These are phyloP conservation scores for Empis stercorea DNA, from an alignment of 2,888 invertebrate genomes.

Conservation along the genomic window DNA sequence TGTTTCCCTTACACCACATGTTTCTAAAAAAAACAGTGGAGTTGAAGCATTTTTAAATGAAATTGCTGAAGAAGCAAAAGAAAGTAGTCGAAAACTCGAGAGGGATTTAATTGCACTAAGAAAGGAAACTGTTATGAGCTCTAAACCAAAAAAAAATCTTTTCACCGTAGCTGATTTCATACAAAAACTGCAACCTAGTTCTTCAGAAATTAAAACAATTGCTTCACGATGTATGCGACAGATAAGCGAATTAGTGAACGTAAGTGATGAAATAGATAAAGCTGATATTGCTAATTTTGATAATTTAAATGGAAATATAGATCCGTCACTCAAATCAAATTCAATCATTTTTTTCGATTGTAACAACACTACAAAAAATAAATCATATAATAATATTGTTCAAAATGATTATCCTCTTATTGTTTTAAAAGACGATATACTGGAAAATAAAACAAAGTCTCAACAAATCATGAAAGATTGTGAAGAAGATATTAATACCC, in stretches of 20 bases:
- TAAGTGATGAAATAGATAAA: conserved; percentile 29
- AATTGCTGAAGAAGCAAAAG: conserved; percentile 61
- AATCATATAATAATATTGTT: conserved; percentile 9
- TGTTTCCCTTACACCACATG: conserved; percentile 36
- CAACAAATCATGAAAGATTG: conserved; percentile 31
- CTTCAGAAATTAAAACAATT: conserved; percentile 39
- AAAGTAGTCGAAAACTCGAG: conserved; percentile 57
- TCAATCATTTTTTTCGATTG: conserved; percentile 7
- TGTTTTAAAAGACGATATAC: conserved; percentile 6
- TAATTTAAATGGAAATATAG: conserved; percentile 22
- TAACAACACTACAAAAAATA: conserved; percentile 13
- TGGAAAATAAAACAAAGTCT: neutral
- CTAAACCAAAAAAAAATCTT: conserved; percentile 16
- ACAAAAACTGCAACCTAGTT: conserved; percentile 41
- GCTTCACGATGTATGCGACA: conserved; percentile 38
- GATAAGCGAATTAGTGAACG: conserved; percentile 24
- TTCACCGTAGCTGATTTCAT: conserved; percentile 21
- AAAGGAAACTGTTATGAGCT: conserved; percentile 28
- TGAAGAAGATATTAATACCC: conserved; percentile 17
- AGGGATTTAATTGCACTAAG: conserved; percentile 48
- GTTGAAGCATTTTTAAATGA: conserved; percentile 60
- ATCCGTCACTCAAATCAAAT: conserved; percentile 24
- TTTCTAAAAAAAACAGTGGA: conserved; percentile 38
- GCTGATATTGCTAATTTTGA: conserved; percentile 35
- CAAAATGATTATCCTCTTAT: conserved; percentile 8